Conservation (phyloP, 2,888 invertebrate species). For the Macrostomum cliftonense region DNA sequence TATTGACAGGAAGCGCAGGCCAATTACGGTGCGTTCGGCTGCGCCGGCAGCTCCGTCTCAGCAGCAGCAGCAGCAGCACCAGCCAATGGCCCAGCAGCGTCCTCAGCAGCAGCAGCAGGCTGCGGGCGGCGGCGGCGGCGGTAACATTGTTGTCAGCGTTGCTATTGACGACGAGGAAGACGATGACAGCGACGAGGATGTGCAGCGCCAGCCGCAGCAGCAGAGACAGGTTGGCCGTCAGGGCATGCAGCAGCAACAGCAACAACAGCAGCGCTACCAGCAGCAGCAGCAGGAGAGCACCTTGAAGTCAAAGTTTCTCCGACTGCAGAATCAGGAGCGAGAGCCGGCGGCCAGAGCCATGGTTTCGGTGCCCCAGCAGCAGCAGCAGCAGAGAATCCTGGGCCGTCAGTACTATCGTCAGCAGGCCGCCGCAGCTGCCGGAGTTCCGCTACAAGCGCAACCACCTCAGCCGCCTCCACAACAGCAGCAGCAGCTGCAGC, state of each 20-base stretch:
- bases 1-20: constrained; percentile 56
- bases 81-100: constrained; percentile 35
- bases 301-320: constrained; percentile 84
- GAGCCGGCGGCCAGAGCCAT: constrained; percentile 47
- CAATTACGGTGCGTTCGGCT: constrained; percentile 14
- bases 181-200: neutral
- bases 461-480: constrained; percentile 6
- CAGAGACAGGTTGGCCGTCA: constrained; percentile 14
- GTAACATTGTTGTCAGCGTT: constrained; percentile 55
- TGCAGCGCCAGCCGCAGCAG: constrained; percentile 14
- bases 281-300: constrained; percentile 54
- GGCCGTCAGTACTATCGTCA: neutral
- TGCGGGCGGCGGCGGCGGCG: constrained; percentile 24
- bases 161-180: neutral
- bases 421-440: constrained; percentile 4
- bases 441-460: neutral
- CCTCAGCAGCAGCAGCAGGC: neutral
- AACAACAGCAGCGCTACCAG: constrained; percentile 13
- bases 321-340: constrained; percentile 52
- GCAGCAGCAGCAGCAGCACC: constrained; percentile 48
- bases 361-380: constrained; percentile 55
- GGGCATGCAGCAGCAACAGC: constrained; percentile 15
- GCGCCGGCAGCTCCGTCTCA: constrained; percentile 7
- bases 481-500: neutral
- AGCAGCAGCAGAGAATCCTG: constrained; percentile 2